A percentile compares a stretch with the other conserved stretches of the same genome.
These are phyloP conservation scores for Drosophila diplacantha DNA, from an alignment of 2,888 invertebrate species.

Conservation along the genomic window DNA sequence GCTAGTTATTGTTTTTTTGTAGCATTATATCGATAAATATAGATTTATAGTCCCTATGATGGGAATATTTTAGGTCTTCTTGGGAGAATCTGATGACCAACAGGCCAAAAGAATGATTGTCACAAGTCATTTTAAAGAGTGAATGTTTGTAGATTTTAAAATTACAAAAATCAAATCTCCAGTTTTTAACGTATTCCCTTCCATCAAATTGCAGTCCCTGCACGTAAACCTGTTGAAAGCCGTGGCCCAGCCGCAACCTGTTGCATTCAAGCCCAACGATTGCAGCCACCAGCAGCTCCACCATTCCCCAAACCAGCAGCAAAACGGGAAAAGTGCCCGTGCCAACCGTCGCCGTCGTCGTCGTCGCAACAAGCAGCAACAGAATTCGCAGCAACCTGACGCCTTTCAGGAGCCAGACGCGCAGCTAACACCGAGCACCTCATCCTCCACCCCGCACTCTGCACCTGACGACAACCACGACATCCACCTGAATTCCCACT, in stretches of 20 bases:
- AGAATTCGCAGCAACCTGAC: slow-evolving; percentile 65
- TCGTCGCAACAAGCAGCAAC: slow-evolving; percentile 70
- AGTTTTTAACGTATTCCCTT: neutral
- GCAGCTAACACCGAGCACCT: slow-evolving; percentile 62
- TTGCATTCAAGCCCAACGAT: slow-evolving; percentile 53
- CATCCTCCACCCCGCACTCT: slow-evolving; percentile 36
- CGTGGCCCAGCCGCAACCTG: slow-evolving; percentile 65
- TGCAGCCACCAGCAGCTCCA: slow-evolving; percentile 19
- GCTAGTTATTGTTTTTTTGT: no score
- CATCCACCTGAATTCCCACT: neutral
- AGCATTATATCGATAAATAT: no score
- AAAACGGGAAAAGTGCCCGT: slow-evolving; percentile 65
- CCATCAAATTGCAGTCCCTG: slow-evolving; percentile 32
- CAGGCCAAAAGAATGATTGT: no score
- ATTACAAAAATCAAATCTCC: neutral
- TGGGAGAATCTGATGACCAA: no score
- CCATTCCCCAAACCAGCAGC: slow-evolving; percentile 50
- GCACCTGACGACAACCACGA: slow-evolving; percentile 31
- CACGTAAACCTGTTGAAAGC: slow-evolving; percentile 53
- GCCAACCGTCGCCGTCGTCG: slow-evolving; percentile 73
- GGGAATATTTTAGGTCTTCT: no score
- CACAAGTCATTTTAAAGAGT: neutral
- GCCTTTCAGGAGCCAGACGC: slow-evolving; percentile 49
- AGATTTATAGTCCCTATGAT: no score
- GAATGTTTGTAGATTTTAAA: neutral